Evolutionary conservation across 1,140 invertebrate species (phyloP).

Genomic region (Aethina tumida): DNA sequence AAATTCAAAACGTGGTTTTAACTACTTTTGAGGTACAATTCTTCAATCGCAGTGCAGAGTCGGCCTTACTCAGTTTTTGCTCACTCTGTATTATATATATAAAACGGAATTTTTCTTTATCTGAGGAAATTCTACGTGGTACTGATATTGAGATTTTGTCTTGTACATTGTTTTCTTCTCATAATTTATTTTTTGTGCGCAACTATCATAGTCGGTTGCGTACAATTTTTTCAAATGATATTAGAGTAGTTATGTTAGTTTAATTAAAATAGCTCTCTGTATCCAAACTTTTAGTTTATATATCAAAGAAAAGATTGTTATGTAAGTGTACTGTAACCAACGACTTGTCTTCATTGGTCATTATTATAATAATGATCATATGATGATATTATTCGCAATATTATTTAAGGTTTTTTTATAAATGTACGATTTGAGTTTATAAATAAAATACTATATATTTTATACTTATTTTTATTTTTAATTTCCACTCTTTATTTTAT

Average conservation of each 20-base stretch:
- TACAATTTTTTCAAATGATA: slow-evolving; percentile 26
- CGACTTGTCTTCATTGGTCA: slow-evolving; percentile 16
- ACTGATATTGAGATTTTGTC: slow-evolving; percentile 23
- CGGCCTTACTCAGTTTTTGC: no score
- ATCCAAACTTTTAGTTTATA: slow-evolving; percentile 24
- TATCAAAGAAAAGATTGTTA: slow-evolving; percentile 14
- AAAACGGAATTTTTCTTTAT: slow-evolving; percentile 11
- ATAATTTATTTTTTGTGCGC: slow-evolving; percentile 27
- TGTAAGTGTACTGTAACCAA: slow-evolving; percentile 18
- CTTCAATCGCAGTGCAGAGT: slow-evolving; percentile 10
- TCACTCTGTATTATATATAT: slow-evolving; percentile 15
- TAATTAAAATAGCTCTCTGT: slow-evolving; percentile 30
- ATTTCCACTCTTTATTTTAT: no score
- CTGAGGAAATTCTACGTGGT: slow-evolving; percentile 19
- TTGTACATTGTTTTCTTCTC: slow-evolving; percentile 22
- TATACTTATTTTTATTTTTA: slow-evolving; percentile 2
- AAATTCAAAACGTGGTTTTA: slow-evolving; percentile 16
- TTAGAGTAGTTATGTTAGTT: slow-evolving; percentile 26
- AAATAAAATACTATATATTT: slow-evolving; percentile 29
- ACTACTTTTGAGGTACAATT: slow-evolving; percentile 24
- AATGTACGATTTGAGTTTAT: slow-evolving; percentile 32
- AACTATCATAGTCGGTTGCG: slow-evolving; percentile 21
- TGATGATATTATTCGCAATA: slow-evolving; percentile 33
- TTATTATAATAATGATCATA: slow-evolving; percentile 21
- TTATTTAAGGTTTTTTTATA: slow-evolving; percentile 33